phyloP scores from a whole-genome alignment of 2,113 vertebrate genomes.

The Carassius carassius region DNA sequence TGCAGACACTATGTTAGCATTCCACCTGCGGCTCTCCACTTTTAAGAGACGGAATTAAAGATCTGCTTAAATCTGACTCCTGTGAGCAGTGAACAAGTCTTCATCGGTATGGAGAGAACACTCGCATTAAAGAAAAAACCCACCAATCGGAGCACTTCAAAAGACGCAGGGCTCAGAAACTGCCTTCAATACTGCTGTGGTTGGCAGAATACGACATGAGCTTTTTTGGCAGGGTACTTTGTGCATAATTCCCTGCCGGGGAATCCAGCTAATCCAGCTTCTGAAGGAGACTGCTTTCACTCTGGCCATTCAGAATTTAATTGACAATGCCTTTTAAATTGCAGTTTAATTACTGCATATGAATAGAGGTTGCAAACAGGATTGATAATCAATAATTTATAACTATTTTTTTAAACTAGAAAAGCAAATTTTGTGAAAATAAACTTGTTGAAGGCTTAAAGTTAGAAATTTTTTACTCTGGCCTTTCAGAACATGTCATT shows the following conservation, averaged over 20 bases:
- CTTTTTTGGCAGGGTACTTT: constrained; percentile 6
- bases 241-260: not conserved
- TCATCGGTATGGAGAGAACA: not conserved
- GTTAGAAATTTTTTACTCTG: too few species aligned
- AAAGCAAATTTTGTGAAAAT: too few species aligned
- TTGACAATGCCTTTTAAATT: not conserved
- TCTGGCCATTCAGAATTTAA: not conserved
- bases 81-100: constrained; percentile 13
- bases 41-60: constrained; percentile 24
- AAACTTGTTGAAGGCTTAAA: too few species aligned
- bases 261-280: not conserved
- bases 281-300: not conserved
- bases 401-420: too few species aligned
- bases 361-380: not conserved
- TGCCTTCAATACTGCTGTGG: not conserved
- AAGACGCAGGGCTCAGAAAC: not conserved
- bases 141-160: constrained; percentile 24
- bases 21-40: constrained; percentile 19
- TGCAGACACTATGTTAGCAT: constrained; percentile 5
- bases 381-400: not conserved
- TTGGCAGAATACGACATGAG: constrained; percentile 2
- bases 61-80: constrained; percentile 23
- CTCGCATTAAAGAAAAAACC: not conserved
- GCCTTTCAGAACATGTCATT: not conserved
- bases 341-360: not conserved